A percentile compares a stretch with the other conserved stretches of the same genome.
Evolutionary conservation across 1,140 invertebrate species (phyloP).

Genomic region (Drosophila suzukii): DNA sequence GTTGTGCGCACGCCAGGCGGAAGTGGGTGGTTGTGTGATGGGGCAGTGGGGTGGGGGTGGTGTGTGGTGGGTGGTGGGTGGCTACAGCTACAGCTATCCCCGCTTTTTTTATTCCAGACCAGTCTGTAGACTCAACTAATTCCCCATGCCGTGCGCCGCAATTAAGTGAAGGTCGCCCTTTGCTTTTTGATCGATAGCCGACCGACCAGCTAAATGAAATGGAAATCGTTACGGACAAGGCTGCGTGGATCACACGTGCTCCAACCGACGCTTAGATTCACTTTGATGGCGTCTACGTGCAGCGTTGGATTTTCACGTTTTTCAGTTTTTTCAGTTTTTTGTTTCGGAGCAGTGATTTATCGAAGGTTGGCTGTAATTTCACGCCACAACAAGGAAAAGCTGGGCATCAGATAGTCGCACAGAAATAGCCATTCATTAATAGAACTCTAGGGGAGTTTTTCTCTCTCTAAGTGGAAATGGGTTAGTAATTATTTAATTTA

Average conservation of each 20-base stretch:
- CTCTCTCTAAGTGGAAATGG: not conserved
- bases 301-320: conserved; percentile 58
- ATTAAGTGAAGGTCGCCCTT: conserved; percentile 74
- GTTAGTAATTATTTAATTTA: not conserved
- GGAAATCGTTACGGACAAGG: conserved; percentile 49
- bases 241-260: conserved; percentile 68
- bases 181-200: conserved; percentile 47
- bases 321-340: not conserved
- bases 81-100: not conserved
- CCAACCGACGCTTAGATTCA: conserved; percentile 57
- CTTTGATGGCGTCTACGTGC: conserved; percentile 69
- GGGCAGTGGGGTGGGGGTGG: not conserved
- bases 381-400: conserved; percentile 14
- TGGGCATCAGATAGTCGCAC: too few relatives aligned
- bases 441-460: not conserved
- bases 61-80: not conserved
- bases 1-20: conserved; percentile 80
- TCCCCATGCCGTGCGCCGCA: conserved; percentile 27
- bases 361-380: conserved; percentile 56
- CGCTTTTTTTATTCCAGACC: not conserved
- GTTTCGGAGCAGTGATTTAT: conserved; percentile 32
- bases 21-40: conserved; percentile 55
- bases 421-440: conserved; percentile 10
- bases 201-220: conserved; percentile 25
- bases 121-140: conserved; percentile 9